Evolutionary conservation across 2,888 invertebrate species (phyloP).

Genomic region (Sisyra terminalis): DNA sequence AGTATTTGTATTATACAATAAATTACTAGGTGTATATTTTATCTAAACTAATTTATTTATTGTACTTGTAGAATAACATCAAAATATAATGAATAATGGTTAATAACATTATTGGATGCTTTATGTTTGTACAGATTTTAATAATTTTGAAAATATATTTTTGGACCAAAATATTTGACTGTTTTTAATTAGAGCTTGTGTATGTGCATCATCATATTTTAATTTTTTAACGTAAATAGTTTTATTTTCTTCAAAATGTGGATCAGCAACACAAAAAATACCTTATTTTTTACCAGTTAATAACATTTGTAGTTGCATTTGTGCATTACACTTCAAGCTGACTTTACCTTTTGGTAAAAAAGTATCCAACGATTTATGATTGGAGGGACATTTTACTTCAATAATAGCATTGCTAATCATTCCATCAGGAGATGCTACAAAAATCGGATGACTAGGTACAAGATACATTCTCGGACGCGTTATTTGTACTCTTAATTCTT

Average conservation of each 20-base stretch:
- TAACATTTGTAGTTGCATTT: no score
- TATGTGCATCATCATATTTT: neutral
- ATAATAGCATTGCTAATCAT: no score
- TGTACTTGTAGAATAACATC: neutral
- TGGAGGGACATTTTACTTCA: no score
- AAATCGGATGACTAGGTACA: no score
- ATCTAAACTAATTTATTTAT: neutral
- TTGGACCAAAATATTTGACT: neutral
- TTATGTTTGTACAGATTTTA: neutral
- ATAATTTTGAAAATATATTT: constrained; percentile 4
- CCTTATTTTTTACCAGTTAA: constrained; percentile 2
- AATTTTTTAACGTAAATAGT: constrained; percentile 1
- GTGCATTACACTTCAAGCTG: neutral
- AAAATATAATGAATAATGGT: neutral
- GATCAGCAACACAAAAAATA: constrained; percentile 2
- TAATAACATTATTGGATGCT: neutral
- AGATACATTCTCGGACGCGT: no score
- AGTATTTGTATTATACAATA: no score
- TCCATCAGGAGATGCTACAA: no score
- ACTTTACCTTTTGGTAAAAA: constrained; percentile 2
- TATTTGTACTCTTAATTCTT: no score
- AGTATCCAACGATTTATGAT: neutral
- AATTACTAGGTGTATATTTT: neutral
- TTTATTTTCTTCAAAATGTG: constrained; percentile 2
- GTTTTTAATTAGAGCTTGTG: neutral